These are phyloP conservation scores for Drosophila fungiperda DNA, from an alignment of 2,888 invertebrate genomes.

Conservation along the genomic window DNA sequence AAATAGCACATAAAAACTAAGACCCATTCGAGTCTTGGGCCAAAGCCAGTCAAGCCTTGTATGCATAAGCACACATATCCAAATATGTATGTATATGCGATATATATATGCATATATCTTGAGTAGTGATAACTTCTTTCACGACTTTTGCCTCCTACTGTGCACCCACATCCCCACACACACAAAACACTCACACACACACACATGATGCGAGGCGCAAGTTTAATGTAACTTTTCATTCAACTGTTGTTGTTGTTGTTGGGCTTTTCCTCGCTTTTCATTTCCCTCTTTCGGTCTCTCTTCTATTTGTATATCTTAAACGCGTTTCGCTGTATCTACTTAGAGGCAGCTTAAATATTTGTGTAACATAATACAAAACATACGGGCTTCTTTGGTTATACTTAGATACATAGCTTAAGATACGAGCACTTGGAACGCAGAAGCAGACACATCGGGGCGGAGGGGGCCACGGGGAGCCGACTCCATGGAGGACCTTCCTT, in stretches of 20 bases:
- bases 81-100: conserved; percentile 1
- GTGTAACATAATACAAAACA: conserved; percentile 80
- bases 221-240: conserved; percentile 72
- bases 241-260: conserved; percentile 26
- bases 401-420: conserved; percentile 78
- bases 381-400: conserved; percentile 80
- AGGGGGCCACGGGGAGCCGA: background rate
- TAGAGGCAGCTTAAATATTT: conserved; percentile 79
- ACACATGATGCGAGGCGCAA: conserved; percentile 29
- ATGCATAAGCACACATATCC: conserved; percentile 5
- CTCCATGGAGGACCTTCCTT: background rate
- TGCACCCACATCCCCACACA: conserved; percentile 49
- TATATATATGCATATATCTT: conserved; percentile 51
- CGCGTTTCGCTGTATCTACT: conserved; percentile 81
- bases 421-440: conserved; percentile 36
- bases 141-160: conserved; percentile 76
- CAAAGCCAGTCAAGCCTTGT: conserved; percentile 36
- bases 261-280: conserved; percentile 59
- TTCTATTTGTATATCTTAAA: conserved; percentile 76
- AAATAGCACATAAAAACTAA: conserved; percentile 67
- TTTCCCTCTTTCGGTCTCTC: conserved; percentile 5
- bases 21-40: conserved; percentile 28
- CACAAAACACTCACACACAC: conserved; percentile 21
- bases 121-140: conserved; percentile 75
- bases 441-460: background rate